Evolutionary conservation across 2,797 vertebrate species (phyloP), one percentile per base, ranked within the genome.

Genomic region (Sebastes cheni): DNA sequence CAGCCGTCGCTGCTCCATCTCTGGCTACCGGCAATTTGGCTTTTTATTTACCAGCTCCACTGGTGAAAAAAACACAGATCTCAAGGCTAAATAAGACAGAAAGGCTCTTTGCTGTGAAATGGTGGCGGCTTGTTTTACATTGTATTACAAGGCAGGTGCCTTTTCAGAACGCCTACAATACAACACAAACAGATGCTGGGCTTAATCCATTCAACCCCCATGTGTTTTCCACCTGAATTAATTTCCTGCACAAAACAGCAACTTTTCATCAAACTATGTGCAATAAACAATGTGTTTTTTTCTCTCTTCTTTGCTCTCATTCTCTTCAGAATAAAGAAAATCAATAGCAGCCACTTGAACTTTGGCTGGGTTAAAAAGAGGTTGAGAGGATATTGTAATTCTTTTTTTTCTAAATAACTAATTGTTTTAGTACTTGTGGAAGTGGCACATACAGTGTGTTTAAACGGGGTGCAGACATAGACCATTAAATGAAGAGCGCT

Each of bases 231-330:
- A 81, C 55, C 73, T 75, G 64, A 90, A 89, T 86, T 79, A 34
- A 90, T 88, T 87, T 82, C 46, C 79, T 46, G 36, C n/a, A 75
- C 80, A 75, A 71, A 87, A 83, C 27, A 86, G 79, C 75, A 83
- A 79, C 80, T 78, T 82, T 84, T 82, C 67, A 72, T 52, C 58
- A 30, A 81, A 77, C 80, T 66, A 72, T 25, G 3, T 71, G 27
- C 56, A 50, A 78, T 54, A 50, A 77, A 74, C 68, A 76, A 7
- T 25, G 29, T 39, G 23, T 18, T 52, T 54, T 52, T 54, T 54
- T 54, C 20, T 29, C 25, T 14, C 42, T 58, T 39, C 20, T 16
- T 11, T 5, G 1, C 36, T 39, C 13, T 67, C 29, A 50, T 72
- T 84, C 62, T 52, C 12, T 59, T 65, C 77, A 68, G 34, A 32